Conservation (phyloP, 1,140 invertebrate species). For the Drosophila pachea region DNA sequence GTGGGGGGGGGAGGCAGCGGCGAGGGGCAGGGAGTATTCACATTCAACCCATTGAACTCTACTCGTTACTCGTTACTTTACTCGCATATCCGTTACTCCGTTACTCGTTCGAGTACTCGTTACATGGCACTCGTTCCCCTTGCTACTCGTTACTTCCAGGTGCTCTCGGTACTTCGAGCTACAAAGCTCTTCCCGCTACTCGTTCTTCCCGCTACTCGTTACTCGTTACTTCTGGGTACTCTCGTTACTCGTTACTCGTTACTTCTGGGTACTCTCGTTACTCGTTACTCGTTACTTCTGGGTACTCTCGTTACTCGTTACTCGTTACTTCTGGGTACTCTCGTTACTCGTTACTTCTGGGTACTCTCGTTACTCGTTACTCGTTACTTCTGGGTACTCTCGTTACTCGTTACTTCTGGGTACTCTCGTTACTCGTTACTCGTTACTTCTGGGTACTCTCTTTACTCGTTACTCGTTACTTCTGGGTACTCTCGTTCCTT, state of each 20-base stretch:
- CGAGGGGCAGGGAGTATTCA: no score
- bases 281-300: not conserved
- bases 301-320: not conserved
- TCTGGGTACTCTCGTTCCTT: no score
- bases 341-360: not conserved
- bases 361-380: no score
- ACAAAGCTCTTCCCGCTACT: no score
- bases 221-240: not conserved
- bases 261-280: not conserved
- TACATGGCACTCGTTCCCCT: no score
- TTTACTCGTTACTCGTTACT: not conserved
- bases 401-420: not conserved
- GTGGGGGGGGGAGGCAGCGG: not conserved
- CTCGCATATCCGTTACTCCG: no score
- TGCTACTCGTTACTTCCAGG: not conserved
- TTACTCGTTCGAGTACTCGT: no score
- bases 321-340: not conserved
- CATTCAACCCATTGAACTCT: no score
- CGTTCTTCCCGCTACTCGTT: not conserved
- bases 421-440: not conserved
- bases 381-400: not conserved
- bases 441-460: not conserved
- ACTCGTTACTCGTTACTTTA: no score
- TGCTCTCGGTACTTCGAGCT: not conserved
- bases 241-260: conserved; percentile 12